A percentile compares a stretch with the other conserved stretches of the same genome.
phyloP scores from a whole-genome alignment of 2,888 invertebrate genomes.

The Eumacrocentrus americanus region DNA sequence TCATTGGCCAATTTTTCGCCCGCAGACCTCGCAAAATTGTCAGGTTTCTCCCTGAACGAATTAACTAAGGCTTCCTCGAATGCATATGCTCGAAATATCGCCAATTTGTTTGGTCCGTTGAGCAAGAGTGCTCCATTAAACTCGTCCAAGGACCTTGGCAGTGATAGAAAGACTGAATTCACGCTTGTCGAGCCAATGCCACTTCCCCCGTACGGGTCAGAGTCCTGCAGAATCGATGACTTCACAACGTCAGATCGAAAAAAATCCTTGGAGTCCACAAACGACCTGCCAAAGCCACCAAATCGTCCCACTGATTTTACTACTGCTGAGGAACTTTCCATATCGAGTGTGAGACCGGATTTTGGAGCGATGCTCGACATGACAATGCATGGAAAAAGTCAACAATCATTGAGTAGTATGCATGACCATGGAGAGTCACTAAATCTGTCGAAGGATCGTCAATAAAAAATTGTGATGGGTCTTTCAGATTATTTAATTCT shows the following conservation, averaged over 20 bases:
- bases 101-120: conserved; percentile 55
- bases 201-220: conserved; percentile 27
- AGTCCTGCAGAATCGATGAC: conserved; percentile 29
- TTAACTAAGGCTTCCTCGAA: conserved; percentile 55
- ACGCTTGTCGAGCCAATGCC: conserved; percentile 44
- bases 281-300: conserved; percentile 29
- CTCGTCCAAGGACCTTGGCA: conserved; percentile 41
- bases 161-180: conserved; percentile 37
- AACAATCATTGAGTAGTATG: conserved; percentile 36
- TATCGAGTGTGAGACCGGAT: conserved; percentile 45
- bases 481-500: background rate
- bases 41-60: conserved; percentile 55
- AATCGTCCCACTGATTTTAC: conserved; percentile 38
- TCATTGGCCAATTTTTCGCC: conserved; percentile 56
- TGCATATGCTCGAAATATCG: conserved; percentile 56
- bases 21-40: conserved; percentile 55
- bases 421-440: conserved; percentile 52
- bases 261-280: conserved; percentile 22
- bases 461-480: conserved; percentile 33
- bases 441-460: conserved; percentile 56
- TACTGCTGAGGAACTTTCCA: conserved; percentile 51
- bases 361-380: conserved; percentile 54
- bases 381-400: conserved; percentile 50
- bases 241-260: conserved; percentile 32
- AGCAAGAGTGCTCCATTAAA: conserved; percentile 44